These are phyloP conservation scores for Drosophila paramelanica DNA, from an alignment of 2,888 invertebrate genomes.

Conservation along the genomic window DNA sequence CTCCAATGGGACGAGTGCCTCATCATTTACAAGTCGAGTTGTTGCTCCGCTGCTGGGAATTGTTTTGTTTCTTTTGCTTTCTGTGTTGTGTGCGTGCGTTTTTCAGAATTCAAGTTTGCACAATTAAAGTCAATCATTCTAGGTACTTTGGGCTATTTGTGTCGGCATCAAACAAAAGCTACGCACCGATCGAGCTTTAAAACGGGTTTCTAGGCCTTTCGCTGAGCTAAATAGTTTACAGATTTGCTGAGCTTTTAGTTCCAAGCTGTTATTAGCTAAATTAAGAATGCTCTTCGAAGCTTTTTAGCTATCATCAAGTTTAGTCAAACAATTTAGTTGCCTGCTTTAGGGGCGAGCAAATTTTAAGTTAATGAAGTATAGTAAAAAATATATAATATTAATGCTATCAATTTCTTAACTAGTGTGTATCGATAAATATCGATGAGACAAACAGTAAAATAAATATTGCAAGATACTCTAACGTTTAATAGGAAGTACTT, in stretches of 20 bases:
- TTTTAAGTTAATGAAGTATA: too few species aligned
- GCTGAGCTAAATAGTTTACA: not conserved
- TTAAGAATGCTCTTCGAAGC: not conserved
- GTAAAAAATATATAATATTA: not conserved
- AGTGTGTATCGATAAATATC: not conserved
- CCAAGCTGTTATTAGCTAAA: not conserved
- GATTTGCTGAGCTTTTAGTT: not conserved
- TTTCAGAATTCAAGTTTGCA: constrained; percentile 44
- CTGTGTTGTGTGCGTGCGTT: constrained; percentile 7
- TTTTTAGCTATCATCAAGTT: not conserved
- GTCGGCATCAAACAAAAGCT: constrained; percentile 17
- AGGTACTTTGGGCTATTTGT: not conserved
- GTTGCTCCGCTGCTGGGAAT: constrained; percentile 33
- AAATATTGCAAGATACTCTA: too few species aligned
- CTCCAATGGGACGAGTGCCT: not conserved
- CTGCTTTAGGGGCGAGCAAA: not conserved
- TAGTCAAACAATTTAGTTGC: not conserved
- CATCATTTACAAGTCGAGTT: constrained; percentile 19
- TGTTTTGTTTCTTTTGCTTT: constrained; percentile 21
- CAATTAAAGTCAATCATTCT: constrained; percentile 45
- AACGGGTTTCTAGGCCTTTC: not conserved
- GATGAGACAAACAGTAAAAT: not conserved
- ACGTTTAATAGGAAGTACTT: too few species aligned
- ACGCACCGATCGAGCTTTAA: constrained; percentile 1
- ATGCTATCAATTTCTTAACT: too few species aligned